Evolutionary conservation across 2,113 vertebrate genomes (phyloP).

Genomic region (Catharus minimus): DNA sequence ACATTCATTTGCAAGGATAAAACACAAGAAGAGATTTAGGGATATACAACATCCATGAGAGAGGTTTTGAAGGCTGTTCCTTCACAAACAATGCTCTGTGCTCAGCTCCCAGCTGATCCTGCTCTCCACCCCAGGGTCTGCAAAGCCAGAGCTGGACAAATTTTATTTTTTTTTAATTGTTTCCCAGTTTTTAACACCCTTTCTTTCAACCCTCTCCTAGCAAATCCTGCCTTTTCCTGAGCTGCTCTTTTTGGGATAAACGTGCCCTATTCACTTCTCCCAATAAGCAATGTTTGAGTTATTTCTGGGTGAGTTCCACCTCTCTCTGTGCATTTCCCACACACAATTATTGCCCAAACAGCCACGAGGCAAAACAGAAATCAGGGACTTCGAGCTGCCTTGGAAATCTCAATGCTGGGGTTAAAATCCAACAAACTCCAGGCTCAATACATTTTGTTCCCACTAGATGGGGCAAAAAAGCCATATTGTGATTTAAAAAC

Average conservation of each 20-base stretch:
- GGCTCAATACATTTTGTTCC: neutral
- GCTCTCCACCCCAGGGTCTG: neutral
- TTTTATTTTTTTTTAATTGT: neutral
- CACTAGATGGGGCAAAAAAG: slow-evolving; percentile 63
- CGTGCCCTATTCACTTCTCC: neutral
- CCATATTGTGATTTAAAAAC: neutral
- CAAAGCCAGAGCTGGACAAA: too few relatives aligned
- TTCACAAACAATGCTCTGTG: neutral
- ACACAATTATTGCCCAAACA: neutral
- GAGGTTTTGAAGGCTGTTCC: neutral
- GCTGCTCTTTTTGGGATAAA: neutral
- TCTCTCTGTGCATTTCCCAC: neutral
- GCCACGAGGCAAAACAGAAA: neutral
- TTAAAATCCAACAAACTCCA: neutral
- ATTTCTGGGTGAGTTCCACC: neutral
- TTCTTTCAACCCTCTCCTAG: neutral
- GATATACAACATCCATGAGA: neutral
- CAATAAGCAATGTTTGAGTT: neutral
- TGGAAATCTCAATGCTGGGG: neutral
- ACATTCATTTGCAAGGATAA: neutral
- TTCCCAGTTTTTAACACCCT: neutral
- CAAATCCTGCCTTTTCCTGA: neutral
- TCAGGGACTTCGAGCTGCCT: neutral
- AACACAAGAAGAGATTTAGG: neutral
- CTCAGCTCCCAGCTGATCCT: neutral